Evolutionary conservation across 2,113 vertebrate genomes (phyloP), one percentile per base, ranked within the genome.

Genomic region (Chunga burmeisteri): DNA sequence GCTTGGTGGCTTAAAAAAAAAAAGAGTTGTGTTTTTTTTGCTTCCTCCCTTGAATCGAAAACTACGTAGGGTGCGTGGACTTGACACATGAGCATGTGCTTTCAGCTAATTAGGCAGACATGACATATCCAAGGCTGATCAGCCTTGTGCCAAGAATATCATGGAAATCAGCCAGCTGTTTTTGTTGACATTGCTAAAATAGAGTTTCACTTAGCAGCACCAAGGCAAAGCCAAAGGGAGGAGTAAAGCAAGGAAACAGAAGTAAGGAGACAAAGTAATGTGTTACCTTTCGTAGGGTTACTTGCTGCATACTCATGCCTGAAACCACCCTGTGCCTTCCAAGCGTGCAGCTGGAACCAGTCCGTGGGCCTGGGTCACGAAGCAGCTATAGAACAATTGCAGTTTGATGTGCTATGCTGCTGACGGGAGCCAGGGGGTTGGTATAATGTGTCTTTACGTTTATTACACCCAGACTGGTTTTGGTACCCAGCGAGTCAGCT

Each of bases 161-260:
- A 9, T 96, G 97, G 94, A 91, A 17, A 11, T 23, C 27, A 26
- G 96, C 96, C 97, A 97, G 90, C 77, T 97, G 94, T 88, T 97
- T 97, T 87, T 96, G 91, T 94, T 97, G 97, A 89, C 29, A 26
- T 77, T 95, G 94, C 94, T 96, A 42, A 92, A 96, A 68, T 25
- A 79, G 68, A 91, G 70, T 90, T 97, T 84, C 81, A 32, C 16
- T 32, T 59, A 61, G 26, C 71, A 72, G 88, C 71, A 55, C 61
- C 83, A 42, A 70, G 66, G 86, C 72, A 7, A 47, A 81, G 90
- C 86, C 5, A 17, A 83, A 79, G 63, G 8, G 15, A 32, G 40
- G 61, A 61, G 56, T 44, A 53, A 95, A 85, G 65, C 65, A 4
- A 13, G 68, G 47, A 42, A 16, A 19, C 46, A 13, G 30, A 23